These are phyloP conservation scores for Junonia oenone DNA, from an alignment of 2,888 invertebrate species.

Conservation along the genomic window DNA sequence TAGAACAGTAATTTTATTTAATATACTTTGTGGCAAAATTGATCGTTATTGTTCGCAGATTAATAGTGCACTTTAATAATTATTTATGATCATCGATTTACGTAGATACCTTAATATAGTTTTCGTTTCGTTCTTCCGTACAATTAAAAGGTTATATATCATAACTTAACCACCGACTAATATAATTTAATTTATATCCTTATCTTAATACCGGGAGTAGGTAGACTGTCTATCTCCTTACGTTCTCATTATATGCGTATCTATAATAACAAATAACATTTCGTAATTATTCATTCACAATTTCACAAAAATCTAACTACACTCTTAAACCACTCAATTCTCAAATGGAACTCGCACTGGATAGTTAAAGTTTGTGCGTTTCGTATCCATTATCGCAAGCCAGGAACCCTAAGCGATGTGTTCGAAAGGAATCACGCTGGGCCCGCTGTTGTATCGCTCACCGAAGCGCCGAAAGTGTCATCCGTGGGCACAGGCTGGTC, in stretches of 20 bases:
- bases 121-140: slow-evolving; percentile 7
- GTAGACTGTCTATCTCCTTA: slow-evolving; percentile 16
- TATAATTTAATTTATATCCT: slow-evolving; percentile 40
- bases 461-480: slow-evolving; percentile 26
- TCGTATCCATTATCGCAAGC: slow-evolving; percentile 2
- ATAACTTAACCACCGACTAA: slow-evolving; percentile 25
- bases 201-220: slow-evolving; percentile 15
- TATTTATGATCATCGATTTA: neutral
- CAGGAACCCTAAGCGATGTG: slow-evolving; percentile 35
- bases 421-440: slow-evolving; percentile 44
- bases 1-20: slow-evolving; percentile 5
- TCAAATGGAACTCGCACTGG: slow-evolving; percentile 17
- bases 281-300: slow-evolving; percentile 62
- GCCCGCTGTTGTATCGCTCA: slow-evolving; percentile 39
- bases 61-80: slow-evolving; percentile 5
- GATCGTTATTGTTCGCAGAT: slow-evolving; percentile 7
- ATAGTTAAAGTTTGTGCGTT: slow-evolving; percentile 8
- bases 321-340: slow-evolving; percentile 40
- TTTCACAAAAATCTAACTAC: slow-evolving; percentile 69
- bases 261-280: slow-evolving; percentile 65
- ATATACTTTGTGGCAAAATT: neutral
- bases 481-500: slow-evolving; percentile 32
- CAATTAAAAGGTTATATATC: slow-evolving; percentile 10
- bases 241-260: slow-evolving; percentile 19
- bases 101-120: slow-evolving; percentile 3